Evolutionary conservation across 2,888 invertebrate species (phyloP).

Genomic region (Syritta pipiens): DNA sequence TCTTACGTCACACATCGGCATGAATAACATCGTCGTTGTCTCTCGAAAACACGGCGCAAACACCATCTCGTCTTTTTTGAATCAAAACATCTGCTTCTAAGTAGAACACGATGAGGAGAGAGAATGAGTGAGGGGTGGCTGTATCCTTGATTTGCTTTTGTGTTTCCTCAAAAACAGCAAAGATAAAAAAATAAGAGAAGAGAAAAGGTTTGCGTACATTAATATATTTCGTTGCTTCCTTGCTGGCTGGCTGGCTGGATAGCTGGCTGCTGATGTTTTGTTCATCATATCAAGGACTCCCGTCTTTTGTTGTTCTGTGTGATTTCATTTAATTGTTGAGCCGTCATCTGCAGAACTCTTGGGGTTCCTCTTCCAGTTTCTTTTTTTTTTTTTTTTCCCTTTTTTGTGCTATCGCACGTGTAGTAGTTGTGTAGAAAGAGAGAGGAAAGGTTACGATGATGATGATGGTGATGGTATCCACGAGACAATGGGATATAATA

Average conservation of each 20-base stretch:
- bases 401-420: too few relatives aligned
- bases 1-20: constrained; percentile 2
- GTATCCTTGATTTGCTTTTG: constrained; percentile 27
- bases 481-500: too few relatives aligned
- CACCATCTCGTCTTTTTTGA: background rate
- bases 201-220: constrained; percentile 13
- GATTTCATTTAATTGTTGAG: constrained; percentile 21
- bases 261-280: background rate
- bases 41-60: background rate
- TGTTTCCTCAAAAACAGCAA: background rate
- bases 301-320: constrained; percentile 20
- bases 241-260: too few relatives aligned
- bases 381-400: too few relatives aligned
- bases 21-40: background rate
- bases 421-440: too few relatives aligned
- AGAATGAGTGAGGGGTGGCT: too few relatives aligned
- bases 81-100: constrained; percentile 42
- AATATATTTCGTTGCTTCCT: constrained; percentile 3
- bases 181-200: background rate
- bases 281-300: constrained; percentile 10
- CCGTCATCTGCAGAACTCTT: constrained; percentile 27
- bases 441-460: too few relatives aligned
- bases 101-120: background rate
- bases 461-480: too few relatives aligned
- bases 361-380: too few relatives aligned